Percentiles rank a stretch among this genome's conserved stretches.
Conservation (phyloP, 2,888 invertebrate genomes). For the Tetrapedia diversipes region DNA sequence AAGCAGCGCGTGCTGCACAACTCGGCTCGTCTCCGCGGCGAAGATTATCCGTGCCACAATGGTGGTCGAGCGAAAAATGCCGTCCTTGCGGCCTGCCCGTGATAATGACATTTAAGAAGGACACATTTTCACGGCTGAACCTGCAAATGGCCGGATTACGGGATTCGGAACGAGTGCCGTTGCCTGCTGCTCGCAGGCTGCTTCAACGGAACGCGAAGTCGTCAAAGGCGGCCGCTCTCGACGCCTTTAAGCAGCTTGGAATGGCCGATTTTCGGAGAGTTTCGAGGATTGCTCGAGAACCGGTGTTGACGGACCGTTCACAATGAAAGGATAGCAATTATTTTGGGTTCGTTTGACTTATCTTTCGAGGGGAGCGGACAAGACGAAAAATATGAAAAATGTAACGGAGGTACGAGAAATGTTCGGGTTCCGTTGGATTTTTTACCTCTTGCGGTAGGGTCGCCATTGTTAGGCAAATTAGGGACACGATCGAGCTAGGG, state of each 20-base stretch:
- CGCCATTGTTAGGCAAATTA: no score
- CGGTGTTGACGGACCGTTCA: background rate
- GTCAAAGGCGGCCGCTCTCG: constrained; percentile 34
- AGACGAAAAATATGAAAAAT: no score
- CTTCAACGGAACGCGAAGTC: constrained; percentile 28
- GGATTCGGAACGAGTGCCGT: constrained; percentile 61
- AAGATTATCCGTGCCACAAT: constrained; percentile 61
- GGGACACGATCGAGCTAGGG: no score
- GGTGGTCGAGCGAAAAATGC: constrained; percentile 1
- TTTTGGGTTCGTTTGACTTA: background rate
- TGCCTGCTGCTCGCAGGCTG: constrained; percentile 20
- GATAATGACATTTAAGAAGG: constrained; percentile 78
- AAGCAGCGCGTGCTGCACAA: constrained; percentile 49
- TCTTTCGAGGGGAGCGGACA: no score
- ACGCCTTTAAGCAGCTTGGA: constrained; percentile 12
- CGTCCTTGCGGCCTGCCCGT: background rate
- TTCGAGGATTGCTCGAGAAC: background rate
- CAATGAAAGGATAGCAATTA: background rate
- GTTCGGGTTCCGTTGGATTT: no score
- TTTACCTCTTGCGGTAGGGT: no score
- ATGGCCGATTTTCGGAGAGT: constrained; percentile 13
- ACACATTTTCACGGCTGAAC: constrained; percentile 74
- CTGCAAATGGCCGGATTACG: constrained; percentile 79
- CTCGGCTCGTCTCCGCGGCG: constrained; percentile 27
- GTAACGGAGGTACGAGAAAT: no score